Base-by-base conservation (phyloP, 2,797 vertebrate species). In the Alosa sapidissima region DNA sequence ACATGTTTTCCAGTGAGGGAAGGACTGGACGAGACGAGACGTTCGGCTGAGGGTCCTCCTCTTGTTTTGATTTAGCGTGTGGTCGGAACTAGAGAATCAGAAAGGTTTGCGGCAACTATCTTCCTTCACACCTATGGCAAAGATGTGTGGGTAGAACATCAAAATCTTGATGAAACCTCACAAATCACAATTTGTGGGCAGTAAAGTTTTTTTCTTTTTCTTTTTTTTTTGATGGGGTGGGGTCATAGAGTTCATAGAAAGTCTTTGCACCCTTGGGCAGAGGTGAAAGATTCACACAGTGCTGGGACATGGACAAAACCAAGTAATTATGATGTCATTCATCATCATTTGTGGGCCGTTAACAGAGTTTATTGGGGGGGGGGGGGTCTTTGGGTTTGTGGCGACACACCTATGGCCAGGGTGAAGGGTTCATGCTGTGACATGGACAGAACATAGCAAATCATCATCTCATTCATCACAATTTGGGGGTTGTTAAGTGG, bases 51-150 rank as follows among this genome's bases (percentile, higher is more conserved):
- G 89, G 62, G 88, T 87, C 92, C 92, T 90, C 92, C 92, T 90
- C 89, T 92, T 88, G 88, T 91, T 89, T 83, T 82, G 89, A 88
- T 89, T 91, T 82, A 89, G 85, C 88, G 89, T 92, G 91, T 91
- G 90, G 92, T 89, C 78, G 82, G 68, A 41, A 41, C 41, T 4
- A 41, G 83, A 55, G 89, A 90, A 41, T 36, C 68, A 41, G 5
- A 45, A 13, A 75, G 33, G 33, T 75, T 75, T 75, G 36, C 68
- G 6, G 91, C 87, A 87, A 85, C 90, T 86, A 83, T 75, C 41
- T 47, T 78, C 14, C 41, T 78, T 78, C 36, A 78, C 72, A 78
- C 72, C 16, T 78, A 78, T 78, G 36, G 36, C 72, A 21, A 75
- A 75, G 33, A 28, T 45, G 36, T 75, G 65, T 54, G 51, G 68